Evolutionary conservation across 2,113 vertebrate genomes (phyloP).

Genomic region (Forbesichthys papilliferus): DNA sequence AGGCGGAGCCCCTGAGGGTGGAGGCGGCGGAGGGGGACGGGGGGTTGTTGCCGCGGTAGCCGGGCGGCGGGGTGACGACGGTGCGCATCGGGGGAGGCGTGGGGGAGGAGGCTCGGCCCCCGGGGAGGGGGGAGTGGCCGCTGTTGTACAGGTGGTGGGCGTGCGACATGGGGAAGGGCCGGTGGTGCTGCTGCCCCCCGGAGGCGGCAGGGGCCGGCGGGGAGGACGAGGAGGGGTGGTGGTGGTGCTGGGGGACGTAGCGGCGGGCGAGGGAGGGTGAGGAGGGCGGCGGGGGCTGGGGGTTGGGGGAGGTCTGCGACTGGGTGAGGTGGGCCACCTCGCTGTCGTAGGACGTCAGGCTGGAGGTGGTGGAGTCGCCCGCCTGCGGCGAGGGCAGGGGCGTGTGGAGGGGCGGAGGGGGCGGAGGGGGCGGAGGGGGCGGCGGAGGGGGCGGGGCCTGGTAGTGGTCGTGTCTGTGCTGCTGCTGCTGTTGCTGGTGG

Average conservation of each 20-base stretch:
- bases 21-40: slow-evolving; percentile 48
- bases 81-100: slow-evolving; percentile 63
- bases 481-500: slow-evolving; percentile 42
- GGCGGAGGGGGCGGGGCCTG: slow-evolving; percentile 55
- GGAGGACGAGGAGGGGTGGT: slow-evolving; percentile 77
- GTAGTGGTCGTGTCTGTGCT: slow-evolving; percentile 39
- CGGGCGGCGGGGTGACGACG: slow-evolving; percentile 61
- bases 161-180: slow-evolving; percentile 77
- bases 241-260: slow-evolving; percentile 68
- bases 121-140: slow-evolving; percentile 43
- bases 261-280: slow-evolving; percentile 53
- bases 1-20: slow-evolving; percentile 53
- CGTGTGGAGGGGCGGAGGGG: slow-evolving; percentile 62
- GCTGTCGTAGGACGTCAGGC: slow-evolving; percentile 90
- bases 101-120: slow-evolving; percentile 71
- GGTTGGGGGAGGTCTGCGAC: slow-evolving; percentile 74
- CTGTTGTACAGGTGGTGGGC: slow-evolving; percentile 78
- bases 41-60: slow-evolving; percentile 61
- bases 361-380: slow-evolving; percentile 88
- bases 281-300: slow-evolving; percentile 56
- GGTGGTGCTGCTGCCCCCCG: slow-evolving; percentile 56
- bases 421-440: slow-evolving; percentile 55
- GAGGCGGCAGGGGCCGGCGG: slow-evolving; percentile 32
- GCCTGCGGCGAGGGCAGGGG: slow-evolving; percentile 79
- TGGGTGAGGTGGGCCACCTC: slow-evolving; percentile 91